A percentile compares a stretch with the other conserved stretches of the same genome.
These are phyloP conservation scores for Oreortyx pictus DNA, from an alignment of 2,797 vertebrate species.

Conservation along the genomic window DNA sequence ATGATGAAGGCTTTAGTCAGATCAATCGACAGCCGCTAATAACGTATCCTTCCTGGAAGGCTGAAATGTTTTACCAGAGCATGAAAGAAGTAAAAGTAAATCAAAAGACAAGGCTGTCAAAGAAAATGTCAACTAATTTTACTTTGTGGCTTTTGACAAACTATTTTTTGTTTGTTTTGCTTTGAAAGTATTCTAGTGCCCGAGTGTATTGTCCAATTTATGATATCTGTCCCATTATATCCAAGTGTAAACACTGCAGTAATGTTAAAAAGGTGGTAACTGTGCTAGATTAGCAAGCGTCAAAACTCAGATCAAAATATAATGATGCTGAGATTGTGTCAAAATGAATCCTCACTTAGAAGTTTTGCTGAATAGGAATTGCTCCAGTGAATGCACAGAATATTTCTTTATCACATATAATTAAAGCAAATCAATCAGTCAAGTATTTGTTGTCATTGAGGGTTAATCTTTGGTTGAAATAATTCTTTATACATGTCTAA, in stretches of 20 bases:
- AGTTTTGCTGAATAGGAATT: not conserved
- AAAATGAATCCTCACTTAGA: not conserved
- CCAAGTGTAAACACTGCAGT: conserved; percentile 11
- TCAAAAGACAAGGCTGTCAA: conserved; percentile 60
- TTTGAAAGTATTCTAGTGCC: not conserved
- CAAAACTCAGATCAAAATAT: not conserved
- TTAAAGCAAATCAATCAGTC: conserved; percentile 16
- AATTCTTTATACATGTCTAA: conserved; percentile 10
- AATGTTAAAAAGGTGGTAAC: conserved; percentile 11
- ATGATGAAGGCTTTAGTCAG: conserved; percentile 76
- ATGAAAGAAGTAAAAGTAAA: conserved; percentile 66
- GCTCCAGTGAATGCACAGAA: not conserved
- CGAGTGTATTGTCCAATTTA: not conserved
- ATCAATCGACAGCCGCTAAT: conserved; percentile 72
- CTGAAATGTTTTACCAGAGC: conserved; percentile 62
- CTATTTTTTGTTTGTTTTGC: not conserved
- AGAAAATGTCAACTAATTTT: conserved; percentile 51
- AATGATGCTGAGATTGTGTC: not conserved
- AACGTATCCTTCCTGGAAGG: conserved; percentile 67
- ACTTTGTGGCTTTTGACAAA: conserved; percentile 28
- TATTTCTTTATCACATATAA: not conserved
- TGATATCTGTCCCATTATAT: not conserved
- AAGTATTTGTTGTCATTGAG: conserved; percentile 17
- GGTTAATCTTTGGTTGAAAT: conserved; percentile 40
- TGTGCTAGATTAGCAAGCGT: conserved; percentile 11